Conservation (phyloP, 2,113 vertebrate species). For the Channa maculata region DNA sequence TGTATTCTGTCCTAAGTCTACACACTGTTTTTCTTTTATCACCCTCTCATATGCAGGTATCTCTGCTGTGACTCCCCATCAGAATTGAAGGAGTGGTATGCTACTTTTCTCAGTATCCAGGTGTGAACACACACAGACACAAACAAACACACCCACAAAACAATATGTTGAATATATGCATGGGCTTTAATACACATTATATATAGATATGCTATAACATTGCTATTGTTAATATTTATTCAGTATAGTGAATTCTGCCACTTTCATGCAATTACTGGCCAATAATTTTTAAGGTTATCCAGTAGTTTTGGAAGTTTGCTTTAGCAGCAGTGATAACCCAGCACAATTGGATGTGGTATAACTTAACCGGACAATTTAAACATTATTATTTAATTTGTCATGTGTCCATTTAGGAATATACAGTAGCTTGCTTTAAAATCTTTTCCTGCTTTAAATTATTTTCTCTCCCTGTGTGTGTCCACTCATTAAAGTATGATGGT, state of each 20-base stretch:
- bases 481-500: constrained; percentile 80
- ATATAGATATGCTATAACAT: neutral
- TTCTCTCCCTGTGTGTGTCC: neutral
- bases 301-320: neutral
- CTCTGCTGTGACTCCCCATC: constrained; percentile 91
- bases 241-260: neutral
- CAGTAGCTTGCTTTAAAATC: neutral
- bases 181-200: neutral
- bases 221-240: neutral
- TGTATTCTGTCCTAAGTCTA: neutral
- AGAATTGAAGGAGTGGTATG: constrained; percentile 93
- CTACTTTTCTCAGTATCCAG: constrained; percentile 92
- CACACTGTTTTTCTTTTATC: neutral
- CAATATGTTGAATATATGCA: neutral
- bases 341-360: no score
- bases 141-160: no score
- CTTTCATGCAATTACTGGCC: neutral
- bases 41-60: constrained; percentile 83
- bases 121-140: constrained; percentile 69
- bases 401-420: neutral
- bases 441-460: neutral
- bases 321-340: neutral
- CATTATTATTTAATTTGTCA: neutral
- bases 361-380: neutral
- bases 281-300: neutral